Evolutionary conservation across 2,113 vertebrate species (phyloP).

Genomic region (Meriones unguiculatus): DNA sequence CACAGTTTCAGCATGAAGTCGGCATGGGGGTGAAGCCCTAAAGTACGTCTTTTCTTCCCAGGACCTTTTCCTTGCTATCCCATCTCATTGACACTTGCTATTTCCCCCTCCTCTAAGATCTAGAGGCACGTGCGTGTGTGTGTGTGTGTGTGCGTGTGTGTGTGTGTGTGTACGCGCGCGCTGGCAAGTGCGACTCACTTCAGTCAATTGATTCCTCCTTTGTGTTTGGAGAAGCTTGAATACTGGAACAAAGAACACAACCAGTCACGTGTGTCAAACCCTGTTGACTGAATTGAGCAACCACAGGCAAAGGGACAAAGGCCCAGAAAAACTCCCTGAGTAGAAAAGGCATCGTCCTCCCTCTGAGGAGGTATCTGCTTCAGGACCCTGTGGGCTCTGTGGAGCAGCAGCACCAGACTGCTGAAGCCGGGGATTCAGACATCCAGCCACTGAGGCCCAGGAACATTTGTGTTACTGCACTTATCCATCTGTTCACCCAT

Average conservation of each 20-base stretch:
- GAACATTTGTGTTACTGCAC: background rate
- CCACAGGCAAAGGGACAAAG: background rate
- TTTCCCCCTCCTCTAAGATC: background rate
- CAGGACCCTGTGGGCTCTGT: background rate
- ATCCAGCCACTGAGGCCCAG: background rate
- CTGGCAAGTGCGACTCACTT: conserved; percentile 7
- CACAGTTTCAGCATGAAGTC: background rate
- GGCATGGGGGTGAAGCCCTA: background rate
- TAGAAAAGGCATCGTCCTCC: background rate
- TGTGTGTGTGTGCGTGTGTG: background rate
- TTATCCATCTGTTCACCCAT: too few relatives aligned
- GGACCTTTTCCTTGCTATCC: background rate
- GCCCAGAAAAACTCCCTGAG: background rate
- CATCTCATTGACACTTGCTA: background rate
- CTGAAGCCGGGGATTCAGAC: background rate
- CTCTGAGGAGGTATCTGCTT: background rate
- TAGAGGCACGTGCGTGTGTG: background rate
- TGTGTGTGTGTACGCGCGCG: background rate
- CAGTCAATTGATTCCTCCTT: background rate
- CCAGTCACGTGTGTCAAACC: background rate
- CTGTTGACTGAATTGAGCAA: background rate
- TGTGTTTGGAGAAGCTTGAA: background rate
- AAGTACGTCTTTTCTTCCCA: background rate
- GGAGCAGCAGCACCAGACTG: background rate
- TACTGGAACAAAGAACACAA: background rate